phyloP scores from a whole-genome alignment of 2,888 invertebrate species.

The Coecobrya sp. region DNA sequence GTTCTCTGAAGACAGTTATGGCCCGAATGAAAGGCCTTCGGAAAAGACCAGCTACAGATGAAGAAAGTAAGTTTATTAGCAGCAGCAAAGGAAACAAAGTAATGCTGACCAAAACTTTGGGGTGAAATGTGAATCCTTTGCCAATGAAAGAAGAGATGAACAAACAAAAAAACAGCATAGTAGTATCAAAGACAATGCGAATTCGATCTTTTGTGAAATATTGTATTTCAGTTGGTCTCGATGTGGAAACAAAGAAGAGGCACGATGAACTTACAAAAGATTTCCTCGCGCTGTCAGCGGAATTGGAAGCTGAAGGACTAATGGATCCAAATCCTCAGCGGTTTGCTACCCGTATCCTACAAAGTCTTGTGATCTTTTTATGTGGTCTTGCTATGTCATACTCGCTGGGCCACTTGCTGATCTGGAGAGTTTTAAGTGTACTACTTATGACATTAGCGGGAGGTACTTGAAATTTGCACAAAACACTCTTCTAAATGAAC shows the following conservation, averaged over 20 bases:
- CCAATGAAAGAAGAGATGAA: background rate
- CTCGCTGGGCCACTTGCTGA: constrained; percentile 48
- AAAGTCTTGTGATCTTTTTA: constrained; percentile 80
- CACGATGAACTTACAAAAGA: constrained; percentile 83
- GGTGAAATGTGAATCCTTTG: constrained; percentile 35
- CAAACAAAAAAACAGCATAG: background rate
- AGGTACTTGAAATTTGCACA: constrained; percentile 70
- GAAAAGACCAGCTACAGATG: constrained; percentile 74
- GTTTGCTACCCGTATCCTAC: constrained; percentile 78
- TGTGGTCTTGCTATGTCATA: constrained; percentile 79
- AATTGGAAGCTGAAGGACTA: constrained; percentile 83
- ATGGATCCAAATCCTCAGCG: constrained; percentile 84
- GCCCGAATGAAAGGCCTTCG: constrained; percentile 77
- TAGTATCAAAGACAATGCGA: constrained; percentile 39
- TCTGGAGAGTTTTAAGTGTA: constrained; percentile 80
- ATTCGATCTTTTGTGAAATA: constrained; percentile 55
- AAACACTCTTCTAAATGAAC: constrained; percentile 50
- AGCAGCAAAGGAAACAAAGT: background rate
- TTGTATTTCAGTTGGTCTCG: constrained; percentile 77
- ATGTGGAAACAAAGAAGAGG: constrained; percentile 76
- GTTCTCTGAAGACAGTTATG: constrained; percentile 79
- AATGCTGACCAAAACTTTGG: constrained; percentile 21
- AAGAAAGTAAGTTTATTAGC: constrained; percentile 62
- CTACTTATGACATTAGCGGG: constrained; percentile 83
- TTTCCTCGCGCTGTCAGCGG: constrained; percentile 81